Evolutionary conservation across 2,797 vertebrate genomes (phyloP).

Genomic region (Labeo calbasu): DNA sequence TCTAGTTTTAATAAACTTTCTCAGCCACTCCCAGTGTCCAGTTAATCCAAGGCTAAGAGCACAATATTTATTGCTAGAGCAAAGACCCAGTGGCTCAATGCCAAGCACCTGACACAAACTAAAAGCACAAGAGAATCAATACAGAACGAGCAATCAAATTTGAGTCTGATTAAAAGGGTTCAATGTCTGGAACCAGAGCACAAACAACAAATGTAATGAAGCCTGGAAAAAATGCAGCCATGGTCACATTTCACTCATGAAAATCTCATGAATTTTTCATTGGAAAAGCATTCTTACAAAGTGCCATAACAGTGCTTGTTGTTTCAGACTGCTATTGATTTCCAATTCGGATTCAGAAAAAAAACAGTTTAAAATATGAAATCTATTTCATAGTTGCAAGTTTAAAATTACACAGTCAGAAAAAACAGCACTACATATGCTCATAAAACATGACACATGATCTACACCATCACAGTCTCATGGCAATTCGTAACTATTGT

Average conservation of each 20-base stretch:
- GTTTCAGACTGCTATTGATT: constrained; percentile 3
- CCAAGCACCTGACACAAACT: constrained; percentile 41
- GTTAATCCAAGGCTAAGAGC: neutral
- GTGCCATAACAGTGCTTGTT: neutral
- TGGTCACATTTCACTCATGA: neutral
- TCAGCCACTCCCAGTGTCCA: neutral
- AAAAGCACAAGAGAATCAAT: constrained; percentile 24
- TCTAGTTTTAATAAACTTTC: neutral
- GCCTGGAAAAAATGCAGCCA: neutral
- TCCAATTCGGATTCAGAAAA: neutral
- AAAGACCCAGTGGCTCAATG: constrained; percentile 6
- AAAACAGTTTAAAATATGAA: neutral
- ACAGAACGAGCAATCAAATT: constrained; percentile 22
- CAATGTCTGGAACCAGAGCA: constrained; percentile 2
- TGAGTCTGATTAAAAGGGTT: constrained; percentile 35
- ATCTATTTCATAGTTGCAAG: neutral
- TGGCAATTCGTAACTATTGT: neutral
- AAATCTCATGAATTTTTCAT: constrained; percentile 15
- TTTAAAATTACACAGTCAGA: neutral
- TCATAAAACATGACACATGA: neutral
- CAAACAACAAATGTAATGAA: neutral
- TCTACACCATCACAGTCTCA: neutral
- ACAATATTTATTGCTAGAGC: constrained; percentile 10
- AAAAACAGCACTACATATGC: neutral
- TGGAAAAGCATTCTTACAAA: constrained; percentile 1